phyloP scores from a whole-genome alignment of 2,888 invertebrate species.

The Aplocera efformata region DNA sequence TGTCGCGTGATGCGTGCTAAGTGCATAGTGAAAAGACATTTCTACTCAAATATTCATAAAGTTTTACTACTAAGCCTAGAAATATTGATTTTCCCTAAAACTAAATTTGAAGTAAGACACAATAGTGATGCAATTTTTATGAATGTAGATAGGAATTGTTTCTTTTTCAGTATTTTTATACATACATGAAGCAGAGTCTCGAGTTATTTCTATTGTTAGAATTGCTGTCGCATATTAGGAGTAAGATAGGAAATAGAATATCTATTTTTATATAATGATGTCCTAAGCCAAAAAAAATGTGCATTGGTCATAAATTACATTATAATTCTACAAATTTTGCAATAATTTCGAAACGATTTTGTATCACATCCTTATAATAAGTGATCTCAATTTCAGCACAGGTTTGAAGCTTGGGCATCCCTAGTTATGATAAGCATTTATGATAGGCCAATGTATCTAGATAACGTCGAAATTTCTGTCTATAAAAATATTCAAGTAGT shows the following conservation, averaged over 20 bases:
- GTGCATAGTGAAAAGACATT: conserved; percentile 16
- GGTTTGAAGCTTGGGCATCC: too few relatives aligned
- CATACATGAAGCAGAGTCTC: conserved; percentile 19
- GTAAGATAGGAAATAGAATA: conserved; percentile 1
- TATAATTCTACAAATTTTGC: too few relatives aligned
- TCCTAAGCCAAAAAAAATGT: conserved; percentile 1
- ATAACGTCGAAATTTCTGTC: too few relatives aligned
- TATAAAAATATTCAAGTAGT: too few relatives aligned
- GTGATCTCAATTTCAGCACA: too few relatives aligned
- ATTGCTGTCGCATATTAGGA: too few relatives aligned
- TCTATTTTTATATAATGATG: conserved; percentile 8
- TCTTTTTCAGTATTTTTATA: conserved; percentile 17
- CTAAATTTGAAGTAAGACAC: not conserved
- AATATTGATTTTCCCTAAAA: not conserved
- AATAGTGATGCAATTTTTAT: not conserved
- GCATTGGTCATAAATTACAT: too few relatives aligned
- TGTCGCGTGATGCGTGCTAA: conserved; percentile 18
- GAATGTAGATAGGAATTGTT: conserved; percentile 4
- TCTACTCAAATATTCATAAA: not conserved
- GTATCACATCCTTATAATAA: too few relatives aligned
- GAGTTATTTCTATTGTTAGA: conserved; percentile 18
- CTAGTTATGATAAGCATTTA: too few relatives aligned
- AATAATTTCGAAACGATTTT: too few relatives aligned
- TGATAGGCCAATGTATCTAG: too few relatives aligned
- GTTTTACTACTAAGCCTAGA: not conserved